A percentile compares a stretch with the other conserved stretches of the same genome.
Conservation (phyloP, 1,140 invertebrate species). For the Drosophila bipectinata region DNA sequence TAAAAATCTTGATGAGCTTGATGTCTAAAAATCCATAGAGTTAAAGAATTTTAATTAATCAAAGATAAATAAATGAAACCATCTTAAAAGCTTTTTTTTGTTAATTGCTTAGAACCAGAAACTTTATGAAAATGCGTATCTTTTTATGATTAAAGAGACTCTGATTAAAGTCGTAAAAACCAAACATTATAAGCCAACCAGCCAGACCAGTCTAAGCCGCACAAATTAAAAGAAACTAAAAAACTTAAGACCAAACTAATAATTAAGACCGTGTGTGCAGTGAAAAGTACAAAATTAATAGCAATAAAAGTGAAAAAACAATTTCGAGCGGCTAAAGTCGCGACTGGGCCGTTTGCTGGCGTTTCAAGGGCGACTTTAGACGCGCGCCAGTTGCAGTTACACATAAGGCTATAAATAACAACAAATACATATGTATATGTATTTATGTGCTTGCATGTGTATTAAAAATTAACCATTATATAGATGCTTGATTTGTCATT, state of each 20-base stretch:
- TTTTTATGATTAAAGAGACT: background rate
- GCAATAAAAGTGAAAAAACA: slow-evolving; percentile 29
- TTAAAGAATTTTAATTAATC: no score
- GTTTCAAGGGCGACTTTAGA: slow-evolving; percentile 35
- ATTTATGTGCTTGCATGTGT: background rate
- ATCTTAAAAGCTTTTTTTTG: no score
- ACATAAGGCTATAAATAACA: background rate
- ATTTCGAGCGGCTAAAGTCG: slow-evolving; percentile 10
- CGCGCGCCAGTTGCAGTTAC: slow-evolving; percentile 4
- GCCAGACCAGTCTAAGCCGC: background rate
- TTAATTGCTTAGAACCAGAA: no score
- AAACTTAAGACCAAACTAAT: background rate
- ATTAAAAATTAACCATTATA: background rate
- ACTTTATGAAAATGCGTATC: no score
- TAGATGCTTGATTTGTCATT: background rate
- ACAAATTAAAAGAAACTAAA: background rate
- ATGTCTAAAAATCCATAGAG: no score
- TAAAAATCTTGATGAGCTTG: no score
- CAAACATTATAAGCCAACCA: background rate
- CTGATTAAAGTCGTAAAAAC: background rate
- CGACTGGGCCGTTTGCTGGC: slow-evolving; percentile 12
- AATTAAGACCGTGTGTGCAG: slow-evolving; percentile 1
- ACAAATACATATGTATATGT: background rate
- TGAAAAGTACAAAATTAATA: slow-evolving; percentile 9
- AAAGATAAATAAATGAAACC: no score